These are phyloP conservation scores for Sphinx pinastri DNA, from an alignment of 2,888 invertebrate species.

Conservation along the genomic window DNA sequence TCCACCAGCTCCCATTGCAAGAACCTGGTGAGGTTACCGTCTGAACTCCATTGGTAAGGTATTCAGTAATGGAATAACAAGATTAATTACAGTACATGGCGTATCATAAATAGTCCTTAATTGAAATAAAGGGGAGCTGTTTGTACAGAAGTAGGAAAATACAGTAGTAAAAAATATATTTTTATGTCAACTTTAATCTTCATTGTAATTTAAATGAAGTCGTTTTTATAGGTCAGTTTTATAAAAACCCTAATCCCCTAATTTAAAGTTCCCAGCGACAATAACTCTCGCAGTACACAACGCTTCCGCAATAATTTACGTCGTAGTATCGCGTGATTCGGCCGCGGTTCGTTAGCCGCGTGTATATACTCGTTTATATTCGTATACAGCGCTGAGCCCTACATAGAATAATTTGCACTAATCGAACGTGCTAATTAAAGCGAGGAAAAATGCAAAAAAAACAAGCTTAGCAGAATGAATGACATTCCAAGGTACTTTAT, in stretches of 20 bases:
- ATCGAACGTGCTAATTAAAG: conserved; percentile 19
- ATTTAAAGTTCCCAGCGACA: conserved; percentile 26
- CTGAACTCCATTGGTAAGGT: too few species aligned
- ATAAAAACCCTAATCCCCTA: not conserved
- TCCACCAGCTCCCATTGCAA: too few species aligned
- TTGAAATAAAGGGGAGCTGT: not conserved
- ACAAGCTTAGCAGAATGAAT: not conserved
- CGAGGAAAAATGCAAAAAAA: conserved; percentile 6
- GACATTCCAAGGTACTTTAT: not conserved
- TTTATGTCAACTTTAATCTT: too few species aligned
- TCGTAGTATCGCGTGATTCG: conserved; percentile 41
- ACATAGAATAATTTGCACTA: conserved; percentile 2
- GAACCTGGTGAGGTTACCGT: too few species aligned
- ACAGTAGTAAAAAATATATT: too few species aligned
- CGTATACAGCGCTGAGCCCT: not conserved
- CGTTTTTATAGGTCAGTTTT: not conserved
- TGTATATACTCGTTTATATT: not conserved
- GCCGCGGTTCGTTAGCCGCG: conserved; percentile 25
- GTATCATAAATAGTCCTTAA: too few species aligned
- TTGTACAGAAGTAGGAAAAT: not conserved
- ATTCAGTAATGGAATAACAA: too few species aligned
- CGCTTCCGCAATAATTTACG: conserved; percentile 39
- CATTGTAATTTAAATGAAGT: not conserved
- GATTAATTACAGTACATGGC: too few species aligned
- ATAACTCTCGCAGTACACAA: conserved; percentile 27